Evolutionary conservation across 2,888 invertebrate species (phyloP).

Genomic region (Pimpla rufipes): DNA sequence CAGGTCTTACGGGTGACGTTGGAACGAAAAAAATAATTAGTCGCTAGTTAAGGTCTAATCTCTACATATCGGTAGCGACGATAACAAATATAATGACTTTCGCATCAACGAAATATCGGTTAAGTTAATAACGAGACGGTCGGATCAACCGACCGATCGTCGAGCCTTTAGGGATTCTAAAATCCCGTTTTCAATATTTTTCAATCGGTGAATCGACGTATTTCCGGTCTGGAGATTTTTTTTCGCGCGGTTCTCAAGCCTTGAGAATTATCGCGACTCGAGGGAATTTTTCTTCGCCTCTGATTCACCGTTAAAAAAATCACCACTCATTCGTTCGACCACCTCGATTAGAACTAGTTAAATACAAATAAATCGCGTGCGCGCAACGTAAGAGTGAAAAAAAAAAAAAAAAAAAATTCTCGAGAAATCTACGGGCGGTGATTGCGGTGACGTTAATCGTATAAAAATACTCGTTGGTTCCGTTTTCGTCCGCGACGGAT

Average conservation of each 20-base stretch:
- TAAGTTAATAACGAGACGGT: slow-evolving; percentile 38
- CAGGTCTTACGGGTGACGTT: slow-evolving; percentile 2
- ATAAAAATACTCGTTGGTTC: slow-evolving; percentile 63
- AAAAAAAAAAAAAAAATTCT: too few species aligned
- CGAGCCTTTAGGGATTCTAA: background rate
- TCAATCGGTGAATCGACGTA: too few species aligned
- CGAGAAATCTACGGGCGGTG: slow-evolving; percentile 24
- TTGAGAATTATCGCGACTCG: too few species aligned
- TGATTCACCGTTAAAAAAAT: too few species aligned
- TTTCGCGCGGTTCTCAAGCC: too few species aligned
- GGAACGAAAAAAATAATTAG: slow-evolving; percentile 34
- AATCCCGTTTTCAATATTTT: too few species aligned
- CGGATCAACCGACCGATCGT: slow-evolving; percentile 55
- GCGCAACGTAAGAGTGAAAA: slow-evolving; percentile 7
- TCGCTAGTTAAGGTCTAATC: slow-evolving; percentile 34
- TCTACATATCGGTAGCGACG: slow-evolving; percentile 16
- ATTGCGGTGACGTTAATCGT: slow-evolving; percentile 48
- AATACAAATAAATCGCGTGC: slow-evolving; percentile 41
- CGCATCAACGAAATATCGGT: slow-evolving; percentile 41
- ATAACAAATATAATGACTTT: slow-evolving; percentile 37
- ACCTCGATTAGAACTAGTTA: slow-evolving; percentile 20
- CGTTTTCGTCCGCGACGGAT: slow-evolving; percentile 11
- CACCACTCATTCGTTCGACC: too few species aligned
- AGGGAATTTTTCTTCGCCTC: too few species aligned
- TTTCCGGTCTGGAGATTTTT: too few species aligned